Base-by-base conservation (phyloP, 1,140 invertebrate genomes). In the Eurosta solidaginis region DNA sequence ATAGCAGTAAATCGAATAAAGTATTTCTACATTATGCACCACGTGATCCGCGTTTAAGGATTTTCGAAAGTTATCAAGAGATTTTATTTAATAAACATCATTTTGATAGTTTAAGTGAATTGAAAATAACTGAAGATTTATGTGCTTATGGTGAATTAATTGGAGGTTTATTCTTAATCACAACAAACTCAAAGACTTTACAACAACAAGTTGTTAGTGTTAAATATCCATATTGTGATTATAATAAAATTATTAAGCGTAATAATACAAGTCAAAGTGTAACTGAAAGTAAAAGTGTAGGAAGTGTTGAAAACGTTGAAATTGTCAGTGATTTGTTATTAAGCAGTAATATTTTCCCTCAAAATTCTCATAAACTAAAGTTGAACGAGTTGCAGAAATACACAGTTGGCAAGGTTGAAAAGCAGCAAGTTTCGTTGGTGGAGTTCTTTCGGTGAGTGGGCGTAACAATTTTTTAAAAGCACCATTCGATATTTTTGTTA, bases 131-230 rank as follows among this genome's bases (percentile, higher is more conserved):
- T 83, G 81, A 86, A 83, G 83, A 86, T 85, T 75, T 86, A 68
- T 83, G 85, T 77, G 86, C 86, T 85, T 86, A 86, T 83, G 83
- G 83, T 79, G 85, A 86, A 85, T 79, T 86, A 80, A 86, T 86
- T 80, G 83, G 83, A 76, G 82, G 84, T 78, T 42, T 14, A 29
- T 68, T 52, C 22, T 52, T 25, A 17, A 27, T 25, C 22, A 54
- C 14, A 25, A 27, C 40, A 49, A 47, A 25, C 9, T 33, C n/a
- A 45, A 40, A n/a, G 33, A 27, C 47, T 27, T 7, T 12, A 45
- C 44, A 9, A 50, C 36, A 36, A 22, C 33, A 29, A 63, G 25
- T 14, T 33, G 7, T 75, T 47, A 33, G 22, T 7, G 42, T 20
- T 54, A 42, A 40, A n/a, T 76, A 52, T 45, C n/a, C 25, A 9